Base-by-base conservation (phyloP, 2,888 invertebrate species). In the Hipparchia semele region DNA sequence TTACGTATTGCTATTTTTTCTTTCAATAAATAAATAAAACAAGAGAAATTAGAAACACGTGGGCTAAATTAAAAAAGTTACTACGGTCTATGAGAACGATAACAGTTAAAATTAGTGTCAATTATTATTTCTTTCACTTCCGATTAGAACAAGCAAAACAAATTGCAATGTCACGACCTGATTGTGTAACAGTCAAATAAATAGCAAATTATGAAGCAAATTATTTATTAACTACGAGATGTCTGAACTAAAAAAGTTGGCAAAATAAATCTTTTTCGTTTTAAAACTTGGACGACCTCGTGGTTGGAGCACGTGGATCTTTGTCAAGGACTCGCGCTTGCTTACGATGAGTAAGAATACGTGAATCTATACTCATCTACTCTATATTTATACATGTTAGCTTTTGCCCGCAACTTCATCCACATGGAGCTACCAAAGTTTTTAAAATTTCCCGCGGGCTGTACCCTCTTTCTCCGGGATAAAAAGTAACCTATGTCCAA, bases 141-240 rank as follows among this genome's bases (percentile, higher is more conserved):
- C 68, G 59, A 68, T 58, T 23, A 56, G 46, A 58, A 23, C 59
- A 7, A 23, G 23, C 68, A 59, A 46, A 68, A 23, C 58, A 58
- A 59, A 68, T 59, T 68, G 49, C 68, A 58, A 68, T 68, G 68
- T 68, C 68, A 68, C 68, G 58, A 68, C 59, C 59, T 68, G 13
- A 13, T 68, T 68, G 46, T 68, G 13, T 59, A 49, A 53, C 13
- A 8, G 45, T 9, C 33, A 10, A 53, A 53, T 53, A 53, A 51
- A 65, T 13, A 64, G 6, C 9, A 12, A 9, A 39, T 39, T 60
- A 39, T 39, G 60, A 23, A 23, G 23, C 23, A 23, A 23, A 23
- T 23, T 23, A 23, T 23, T 23, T 23, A 23, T 23, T 23, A 23
- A 10, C 12, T 60, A 60, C 2, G 3, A 39, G 60, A 60, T 39